Base-by-base conservation (phyloP, 2,888 invertebrate genomes). In the Sceliomorpha sp. region DNA sequence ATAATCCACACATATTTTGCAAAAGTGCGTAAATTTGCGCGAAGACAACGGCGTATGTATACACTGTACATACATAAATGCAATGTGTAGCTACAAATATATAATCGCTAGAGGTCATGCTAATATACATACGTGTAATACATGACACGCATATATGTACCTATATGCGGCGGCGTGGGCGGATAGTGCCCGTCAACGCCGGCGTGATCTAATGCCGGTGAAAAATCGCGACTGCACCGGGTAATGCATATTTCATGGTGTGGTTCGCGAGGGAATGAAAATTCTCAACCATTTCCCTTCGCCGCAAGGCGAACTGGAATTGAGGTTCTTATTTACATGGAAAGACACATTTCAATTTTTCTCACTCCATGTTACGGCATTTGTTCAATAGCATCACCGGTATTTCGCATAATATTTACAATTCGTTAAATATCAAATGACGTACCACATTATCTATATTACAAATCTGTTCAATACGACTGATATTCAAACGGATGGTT, bases 221-320 rank as follows among this genome's bases (percentile, higher is more conserved):
- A 78, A 78, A 77, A 81, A 78, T 80, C 74, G 77, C 66, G 53
- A 55, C 72, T 70, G 72, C 70, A 66, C 53, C 56, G 55, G 58
- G 70, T 70, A 74, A 78, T 79, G 78, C 75, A 79, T 80, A 77
- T 79, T 80, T 80, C 78, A 79, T 80, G 73, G 69, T 70, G 67
- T 45, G 74, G 62, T 75, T 73, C 71, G 59, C 58, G 45, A 62
- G 66, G 75, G 75, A 76, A 78, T 75, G 77, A 76, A 77, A 78
- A 78, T 78, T 68, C 73, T 72, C 56, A 36, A 26, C 44, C 39
- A 51, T 66, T 56, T 66, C 24, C 36, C 36, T 32, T 9, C 17
- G 56, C 55, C 47, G 45, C 58, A 31, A 58, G 47, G 40, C 26
- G 32, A 17, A 20, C 34, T 29, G 13, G 51, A 56, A 62, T 62